These are phyloP conservation scores for Lasius platythorax DNA, from an alignment of 2,888 invertebrate genomes.

Conservation along the genomic window DNA sequence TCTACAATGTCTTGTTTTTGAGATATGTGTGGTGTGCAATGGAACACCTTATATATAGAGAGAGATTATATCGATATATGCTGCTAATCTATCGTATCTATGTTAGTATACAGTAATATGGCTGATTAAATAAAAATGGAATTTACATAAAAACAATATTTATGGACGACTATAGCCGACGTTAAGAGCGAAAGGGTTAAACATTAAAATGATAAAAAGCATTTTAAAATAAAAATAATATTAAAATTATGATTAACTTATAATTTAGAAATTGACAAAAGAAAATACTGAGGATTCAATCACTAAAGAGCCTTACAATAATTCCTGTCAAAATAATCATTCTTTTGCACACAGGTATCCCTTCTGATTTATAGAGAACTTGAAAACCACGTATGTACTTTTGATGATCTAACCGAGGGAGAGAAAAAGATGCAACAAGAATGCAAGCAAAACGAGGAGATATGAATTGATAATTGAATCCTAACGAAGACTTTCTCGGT, in stretches of 20 bases:
- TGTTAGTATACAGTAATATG: too few species aligned
- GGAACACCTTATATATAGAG: too few species aligned
- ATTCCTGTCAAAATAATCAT: slow-evolving; percentile 3
- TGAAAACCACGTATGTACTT: slow-evolving; percentile 34
- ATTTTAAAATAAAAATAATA: not conserved
- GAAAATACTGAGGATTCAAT: not conserved
- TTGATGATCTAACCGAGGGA: too few species aligned
- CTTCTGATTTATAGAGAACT: slow-evolving; percentile 76
- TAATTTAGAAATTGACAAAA: not conserved
- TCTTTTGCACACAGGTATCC: slow-evolving; percentile 76
- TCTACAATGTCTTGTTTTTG: too few species aligned
- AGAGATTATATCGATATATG: too few species aligned
- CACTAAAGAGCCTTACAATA: not conserved
- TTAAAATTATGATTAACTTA: not conserved
- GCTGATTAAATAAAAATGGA: too few species aligned
- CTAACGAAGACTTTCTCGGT: not conserved
- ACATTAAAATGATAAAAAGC: not conserved
- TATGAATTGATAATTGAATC: not conserved
- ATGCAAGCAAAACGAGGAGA: not conserved
- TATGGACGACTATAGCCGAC: too few species aligned
- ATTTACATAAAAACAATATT: too few species aligned
- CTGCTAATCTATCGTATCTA: too few species aligned
- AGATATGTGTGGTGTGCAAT: too few species aligned
- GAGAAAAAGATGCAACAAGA: too few species aligned
- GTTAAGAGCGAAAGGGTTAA: not conserved